Evolutionary conservation across 2,888 invertebrate species (phyloP).

Genomic region (Bembecia ichneumoniformis): DNA sequence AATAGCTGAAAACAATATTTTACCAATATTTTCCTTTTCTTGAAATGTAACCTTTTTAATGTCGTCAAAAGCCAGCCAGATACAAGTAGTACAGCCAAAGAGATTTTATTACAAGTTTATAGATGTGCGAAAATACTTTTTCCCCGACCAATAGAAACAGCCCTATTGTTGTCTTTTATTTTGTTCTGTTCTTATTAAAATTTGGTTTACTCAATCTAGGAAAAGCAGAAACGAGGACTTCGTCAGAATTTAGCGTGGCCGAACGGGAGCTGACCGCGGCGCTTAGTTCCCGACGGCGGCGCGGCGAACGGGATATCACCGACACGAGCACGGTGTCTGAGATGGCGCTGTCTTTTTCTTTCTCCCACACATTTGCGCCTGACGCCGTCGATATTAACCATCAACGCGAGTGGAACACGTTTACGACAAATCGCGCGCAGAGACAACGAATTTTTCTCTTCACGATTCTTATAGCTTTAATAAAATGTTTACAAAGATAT

Average conservation of each 20-base stretch:
- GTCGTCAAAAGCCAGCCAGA: too few species aligned
- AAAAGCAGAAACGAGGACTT: constrained; percentile 1
- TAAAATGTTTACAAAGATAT: constrained; percentile 45
- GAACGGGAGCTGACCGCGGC: constrained; percentile 43
- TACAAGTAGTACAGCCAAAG: too few species aligned
- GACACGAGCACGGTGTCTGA: neutral
- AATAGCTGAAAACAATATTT: too few species aligned
- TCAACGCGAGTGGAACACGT: constrained; percentile 35
- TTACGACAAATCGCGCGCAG: constrained; percentile 22
- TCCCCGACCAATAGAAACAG: too few species aligned
- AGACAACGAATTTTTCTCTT: constrained; percentile 18
- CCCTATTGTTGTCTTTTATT: too few species aligned
- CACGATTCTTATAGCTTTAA: constrained; percentile 34
- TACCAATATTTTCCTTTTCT: too few species aligned
- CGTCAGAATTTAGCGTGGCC: constrained; percentile 26
- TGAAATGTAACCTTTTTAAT: too few species aligned
- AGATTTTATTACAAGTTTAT: too few species aligned
- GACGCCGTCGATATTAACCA: constrained; percentile 24
- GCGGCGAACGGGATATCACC: constrained; percentile 10
- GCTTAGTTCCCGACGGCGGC: constrained; percentile 24
- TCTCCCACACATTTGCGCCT: constrained; percentile 22
- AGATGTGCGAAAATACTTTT: too few species aligned
- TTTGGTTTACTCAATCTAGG: too few species aligned
- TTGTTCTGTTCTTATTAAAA: too few species aligned
- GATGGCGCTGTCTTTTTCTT: constrained; percentile 1